Evolutionary conservation across 2,797 vertebrate genomes (phyloP).

Genomic region (Hoplostethus atlanticus): DNA sequence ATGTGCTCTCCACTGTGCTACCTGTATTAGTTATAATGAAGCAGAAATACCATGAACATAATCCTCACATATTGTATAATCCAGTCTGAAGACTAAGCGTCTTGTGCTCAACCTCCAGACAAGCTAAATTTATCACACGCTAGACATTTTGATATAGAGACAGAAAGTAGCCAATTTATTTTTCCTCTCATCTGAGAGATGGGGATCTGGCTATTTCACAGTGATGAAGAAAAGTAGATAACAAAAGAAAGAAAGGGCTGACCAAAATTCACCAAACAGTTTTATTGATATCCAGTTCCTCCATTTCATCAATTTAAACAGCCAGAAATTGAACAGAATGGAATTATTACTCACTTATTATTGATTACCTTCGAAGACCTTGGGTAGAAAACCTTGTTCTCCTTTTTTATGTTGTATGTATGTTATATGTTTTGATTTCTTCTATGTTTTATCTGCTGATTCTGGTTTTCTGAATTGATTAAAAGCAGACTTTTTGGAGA

Average conservation of each 20-base stretch:
- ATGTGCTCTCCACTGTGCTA: background rate
- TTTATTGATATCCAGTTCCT: constrained; percentile 71
- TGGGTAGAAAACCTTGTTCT: no score
- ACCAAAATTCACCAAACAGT: constrained; percentile 61
- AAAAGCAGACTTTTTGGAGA: no score
- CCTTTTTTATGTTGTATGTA: background rate
- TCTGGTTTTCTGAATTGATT: background rate
- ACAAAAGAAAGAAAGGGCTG: constrained; percentile 50
- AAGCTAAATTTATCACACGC: constrained; percentile 47
- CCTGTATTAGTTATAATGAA: constrained; percentile 4
- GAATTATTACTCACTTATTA: constrained; percentile 13
- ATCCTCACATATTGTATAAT: background rate
- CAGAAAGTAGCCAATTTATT: constrained; percentile 51
- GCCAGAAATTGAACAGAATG: constrained; percentile 33
- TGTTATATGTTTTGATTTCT: no score
- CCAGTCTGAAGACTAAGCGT: background rate
- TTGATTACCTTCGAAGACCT: constrained; percentile 22
- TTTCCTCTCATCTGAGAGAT: constrained; percentile 32
- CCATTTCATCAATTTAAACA: constrained; percentile 50
- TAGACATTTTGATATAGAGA: constrained; percentile 18
- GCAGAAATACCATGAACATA: constrained; percentile 21
- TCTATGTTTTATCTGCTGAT: background rate
- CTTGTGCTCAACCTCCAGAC: constrained; percentile 15
- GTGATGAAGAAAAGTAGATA: constrained; percentile 49
- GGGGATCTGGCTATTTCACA: constrained; percentile 46